Evolutionary conservation across 2,113 vertebrate genomes (phyloP).

Genomic region (Myotis davidii): DNA sequence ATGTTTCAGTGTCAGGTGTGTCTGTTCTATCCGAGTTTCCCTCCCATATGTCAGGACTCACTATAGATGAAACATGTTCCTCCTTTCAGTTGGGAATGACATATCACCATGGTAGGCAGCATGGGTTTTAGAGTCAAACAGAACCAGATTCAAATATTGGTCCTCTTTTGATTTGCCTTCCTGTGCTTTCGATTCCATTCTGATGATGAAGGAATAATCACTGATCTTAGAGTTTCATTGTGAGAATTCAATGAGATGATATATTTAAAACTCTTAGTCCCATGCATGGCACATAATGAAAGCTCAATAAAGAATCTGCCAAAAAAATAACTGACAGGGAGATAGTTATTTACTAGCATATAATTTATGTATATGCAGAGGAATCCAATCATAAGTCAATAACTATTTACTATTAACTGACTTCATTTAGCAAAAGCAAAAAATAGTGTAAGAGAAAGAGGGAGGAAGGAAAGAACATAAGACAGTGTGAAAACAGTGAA

Average conservation of each 20-base stretch:
- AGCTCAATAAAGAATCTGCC: not conserved
- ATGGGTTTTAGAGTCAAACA: not conserved
- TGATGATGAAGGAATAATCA: not conserved
- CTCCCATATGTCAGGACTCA: not conserved
- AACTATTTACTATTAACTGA: not conserved
- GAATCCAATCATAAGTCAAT: not conserved
- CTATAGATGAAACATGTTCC: not conserved
- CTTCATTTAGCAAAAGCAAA: constrained; percentile 4
- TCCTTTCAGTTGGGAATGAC: not conserved
- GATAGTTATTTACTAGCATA: not conserved
- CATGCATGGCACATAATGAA: not conserved
- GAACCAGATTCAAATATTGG: not conserved
- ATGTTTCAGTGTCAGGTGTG: not conserved
- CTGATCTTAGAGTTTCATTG: not conserved
- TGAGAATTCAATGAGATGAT: not conserved
- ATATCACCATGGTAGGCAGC: not conserved
- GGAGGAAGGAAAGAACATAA: not conserved
- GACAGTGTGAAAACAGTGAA: not conserved
- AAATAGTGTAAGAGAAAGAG: not conserved
- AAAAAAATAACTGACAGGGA: not conserved
- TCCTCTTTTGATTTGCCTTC: not conserved
- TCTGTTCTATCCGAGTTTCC: not conserved
- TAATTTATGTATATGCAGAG: not conserved
- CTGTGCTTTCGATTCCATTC: not conserved
- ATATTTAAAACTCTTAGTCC: not conserved